Conservation (phyloP, 2,888 invertebrate genomes). For the Limnephilus lunatus region DNA sequence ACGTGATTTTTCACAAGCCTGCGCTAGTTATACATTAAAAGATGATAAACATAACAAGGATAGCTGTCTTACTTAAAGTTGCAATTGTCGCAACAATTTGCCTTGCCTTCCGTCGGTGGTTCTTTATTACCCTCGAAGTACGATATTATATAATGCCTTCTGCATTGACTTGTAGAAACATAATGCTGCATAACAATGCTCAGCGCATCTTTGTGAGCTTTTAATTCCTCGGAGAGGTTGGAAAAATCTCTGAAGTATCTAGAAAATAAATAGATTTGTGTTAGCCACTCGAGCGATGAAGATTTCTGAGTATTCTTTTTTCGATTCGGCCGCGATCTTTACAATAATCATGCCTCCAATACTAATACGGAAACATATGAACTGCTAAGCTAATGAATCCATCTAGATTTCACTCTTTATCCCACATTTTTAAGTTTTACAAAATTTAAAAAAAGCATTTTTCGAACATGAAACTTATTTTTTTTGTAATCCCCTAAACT, state of each 20-base stretch:
- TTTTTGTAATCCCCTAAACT: too few relatives aligned
- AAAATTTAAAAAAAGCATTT: too few relatives aligned
- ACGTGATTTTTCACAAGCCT: too few relatives aligned
- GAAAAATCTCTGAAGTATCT: conserved; percentile 66
- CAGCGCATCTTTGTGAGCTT: conserved; percentile 49
- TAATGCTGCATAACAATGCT: conserved; percentile 55
- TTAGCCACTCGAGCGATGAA: background rate
- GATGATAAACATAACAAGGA: background rate
- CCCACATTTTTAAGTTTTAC: too few relatives aligned
- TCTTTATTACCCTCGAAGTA: conserved; percentile 57
- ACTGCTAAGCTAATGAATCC: too few relatives aligned
- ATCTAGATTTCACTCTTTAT: too few relatives aligned
- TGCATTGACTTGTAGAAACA: conserved; percentile 54
- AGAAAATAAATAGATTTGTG: conserved; percentile 50
- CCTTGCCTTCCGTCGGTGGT: conserved; percentile 37
- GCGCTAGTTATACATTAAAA: background rate
- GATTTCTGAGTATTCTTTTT: too few relatives aligned
- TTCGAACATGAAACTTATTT: too few relatives aligned
- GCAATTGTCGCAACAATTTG: conserved; percentile 64
- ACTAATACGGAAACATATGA: too few relatives aligned
- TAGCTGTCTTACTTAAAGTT: conserved; percentile 47
- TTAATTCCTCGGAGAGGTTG: conserved; percentile 30
- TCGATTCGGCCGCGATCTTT: too few relatives aligned
- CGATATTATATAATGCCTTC: conserved; percentile 55
- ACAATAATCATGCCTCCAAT: too few relatives aligned